A percentile compares a stretch with the other conserved stretches of the same genome.
These are phyloP conservation scores for Acanthosepion pharaonis DNA, from an alignment of 2,888 invertebrate genomes.

Conservation along the genomic window DNA sequence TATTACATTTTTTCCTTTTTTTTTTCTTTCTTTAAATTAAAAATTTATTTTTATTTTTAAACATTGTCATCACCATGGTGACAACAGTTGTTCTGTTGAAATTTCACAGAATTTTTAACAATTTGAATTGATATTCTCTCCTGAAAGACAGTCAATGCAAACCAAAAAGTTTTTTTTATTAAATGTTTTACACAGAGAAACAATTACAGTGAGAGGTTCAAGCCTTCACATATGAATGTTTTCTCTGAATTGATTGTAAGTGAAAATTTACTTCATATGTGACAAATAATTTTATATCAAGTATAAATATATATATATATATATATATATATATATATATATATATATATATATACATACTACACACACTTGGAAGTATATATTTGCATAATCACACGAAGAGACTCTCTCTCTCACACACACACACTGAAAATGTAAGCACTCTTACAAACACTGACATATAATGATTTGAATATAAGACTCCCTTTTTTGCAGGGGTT, in stretches of 20 bases:
- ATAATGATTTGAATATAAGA: no score
- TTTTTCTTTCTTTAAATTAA: background rate
- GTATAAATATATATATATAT: background rate
- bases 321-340: background rate
- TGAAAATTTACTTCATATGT: background rate
- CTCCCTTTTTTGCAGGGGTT: no score
- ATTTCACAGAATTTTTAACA: background rate
- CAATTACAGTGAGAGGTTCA: background rate
- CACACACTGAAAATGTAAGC: no score
- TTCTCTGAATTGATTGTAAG: background rate
- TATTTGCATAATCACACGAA: no score
- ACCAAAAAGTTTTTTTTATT: background rate
- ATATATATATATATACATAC: background rate
- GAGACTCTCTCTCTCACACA: no score
- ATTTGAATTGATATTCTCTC: background rate
- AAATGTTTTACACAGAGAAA: background rate
- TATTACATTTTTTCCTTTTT: background rate
- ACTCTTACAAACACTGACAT: no score
- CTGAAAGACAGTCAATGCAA: constrained; percentile 36
- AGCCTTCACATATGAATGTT: background rate
- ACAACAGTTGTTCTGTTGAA: background rate
- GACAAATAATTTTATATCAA: background rate
- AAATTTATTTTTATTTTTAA: background rate
- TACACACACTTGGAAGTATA: background rate
- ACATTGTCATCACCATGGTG: background rate